These are phyloP conservation scores for Cuniculus paca DNA, from an alignment of 2,797 vertebrate genomes.

Conservation along the genomic window DNA sequence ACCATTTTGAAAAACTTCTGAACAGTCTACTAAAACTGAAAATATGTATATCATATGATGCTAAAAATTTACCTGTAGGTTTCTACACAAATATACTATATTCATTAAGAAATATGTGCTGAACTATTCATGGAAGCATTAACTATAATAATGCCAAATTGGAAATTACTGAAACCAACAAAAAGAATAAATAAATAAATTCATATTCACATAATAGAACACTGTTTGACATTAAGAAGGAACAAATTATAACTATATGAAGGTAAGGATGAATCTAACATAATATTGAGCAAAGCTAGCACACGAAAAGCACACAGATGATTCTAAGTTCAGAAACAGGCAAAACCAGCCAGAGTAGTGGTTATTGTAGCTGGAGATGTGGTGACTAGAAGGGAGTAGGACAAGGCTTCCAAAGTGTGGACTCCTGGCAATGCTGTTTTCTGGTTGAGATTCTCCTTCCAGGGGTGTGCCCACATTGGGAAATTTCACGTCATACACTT, in stretches of 20 bases:
- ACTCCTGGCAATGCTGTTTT: neutral
- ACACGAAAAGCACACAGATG: neutral
- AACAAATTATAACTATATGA: neutral
- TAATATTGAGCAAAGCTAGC: conserved; percentile 24
- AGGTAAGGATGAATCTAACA: conserved; percentile 10
- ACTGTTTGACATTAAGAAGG: neutral
- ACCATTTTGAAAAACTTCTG: neutral
- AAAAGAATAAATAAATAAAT: conserved; percentile 14
- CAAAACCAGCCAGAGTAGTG: neutral
- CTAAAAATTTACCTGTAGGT: neutral
- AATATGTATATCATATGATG: neutral
- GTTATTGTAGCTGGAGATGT: neutral
- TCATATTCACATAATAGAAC: neutral
- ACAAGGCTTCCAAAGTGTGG: neutral
- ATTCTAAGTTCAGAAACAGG: conserved; percentile 31
- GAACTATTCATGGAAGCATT: neutral
- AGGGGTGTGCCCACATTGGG: neutral
- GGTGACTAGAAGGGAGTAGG: neutral
- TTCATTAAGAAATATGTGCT: neutral
- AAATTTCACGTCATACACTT: neutral
- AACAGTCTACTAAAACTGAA: conserved; percentile 21
- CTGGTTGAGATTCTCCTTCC: neutral
- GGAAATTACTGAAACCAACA: conserved; percentile 38
- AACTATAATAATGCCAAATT: neutral
- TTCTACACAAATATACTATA: neutral